A percentile compares a stretch with the other conserved stretches of the same genome.
Evolutionary conservation across 2,888 invertebrate genomes (phyloP).

Genomic region (Macaria notata): DNA sequence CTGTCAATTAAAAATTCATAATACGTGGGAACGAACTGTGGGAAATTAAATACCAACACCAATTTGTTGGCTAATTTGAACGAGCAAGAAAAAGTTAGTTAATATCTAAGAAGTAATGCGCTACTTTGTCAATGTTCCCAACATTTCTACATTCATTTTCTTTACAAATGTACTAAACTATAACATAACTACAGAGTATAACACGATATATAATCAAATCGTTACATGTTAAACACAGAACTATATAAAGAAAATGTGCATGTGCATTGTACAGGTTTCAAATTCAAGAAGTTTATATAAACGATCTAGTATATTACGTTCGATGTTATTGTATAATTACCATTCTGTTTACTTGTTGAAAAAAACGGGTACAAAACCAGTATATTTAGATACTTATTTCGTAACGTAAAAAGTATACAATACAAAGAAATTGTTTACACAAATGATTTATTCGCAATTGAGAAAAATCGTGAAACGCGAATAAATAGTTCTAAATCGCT

Average conservation of each 20-base stretch:
- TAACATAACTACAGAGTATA: too few relatives aligned
- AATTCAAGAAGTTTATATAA: constrained; percentile 28
- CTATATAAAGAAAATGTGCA: too few relatives aligned
- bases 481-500: not conserved
- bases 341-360: constrained; percentile 12
- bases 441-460: constrained; percentile 4
- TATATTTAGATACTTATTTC: constrained; percentile 6
- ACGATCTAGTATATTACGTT: constrained; percentile 28
- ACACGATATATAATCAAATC: too few relatives aligned
- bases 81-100: not conserved
- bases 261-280: not conserved
- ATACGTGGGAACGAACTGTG: constrained; percentile 10
- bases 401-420: constrained; percentile 5
- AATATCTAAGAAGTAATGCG: too few relatives aligned
- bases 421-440: not conserved
- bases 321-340: constrained; percentile 27
- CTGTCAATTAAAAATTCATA: constrained; percentile 12
- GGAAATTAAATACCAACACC: constrained; percentile 5
- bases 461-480: not conserved
- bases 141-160: too few relatives aligned
- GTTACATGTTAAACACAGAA: too few relatives aligned
- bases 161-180: too few relatives aligned
- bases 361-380: constrained; percentile 4
- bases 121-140: too few relatives aligned
- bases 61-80: not conserved